Conservation (phyloP, 2,113 vertebrate species). For the Xerus inauris region DNA sequence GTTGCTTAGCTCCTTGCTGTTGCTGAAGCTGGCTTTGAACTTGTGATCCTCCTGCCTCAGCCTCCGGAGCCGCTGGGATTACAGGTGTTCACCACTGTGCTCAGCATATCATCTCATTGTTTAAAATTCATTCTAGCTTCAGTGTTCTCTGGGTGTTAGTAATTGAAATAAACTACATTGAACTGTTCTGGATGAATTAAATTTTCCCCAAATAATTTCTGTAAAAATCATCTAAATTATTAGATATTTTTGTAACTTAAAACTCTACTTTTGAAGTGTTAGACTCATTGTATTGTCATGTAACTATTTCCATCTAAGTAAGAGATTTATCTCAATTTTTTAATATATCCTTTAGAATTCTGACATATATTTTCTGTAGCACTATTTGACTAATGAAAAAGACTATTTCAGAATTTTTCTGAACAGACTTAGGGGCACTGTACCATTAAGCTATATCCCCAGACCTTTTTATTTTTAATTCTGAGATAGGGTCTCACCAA, state of each 20-base stretch:
- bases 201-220: not conserved
- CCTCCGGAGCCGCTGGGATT: no score
- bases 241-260: slow-evolving; percentile 34
- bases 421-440: not conserved
- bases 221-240: not conserved
- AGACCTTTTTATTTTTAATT: not conserved
- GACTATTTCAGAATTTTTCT: not conserved
- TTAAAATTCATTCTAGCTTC: slow-evolving; percentile 2
- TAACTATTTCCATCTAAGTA: not conserved
- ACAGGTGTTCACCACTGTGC: no score
- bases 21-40: no score
- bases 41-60: no score
- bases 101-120: not conserved
- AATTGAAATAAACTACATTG: slow-evolving; percentile 42
- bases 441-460: not conserved
- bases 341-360: not conserved
- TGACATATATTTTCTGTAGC: not conserved
- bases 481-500: not conserved
- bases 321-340: not conserved
- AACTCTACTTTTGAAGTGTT: not conserved
- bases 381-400: not conserved
- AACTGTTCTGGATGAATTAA: not conserved
- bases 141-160: not conserved
- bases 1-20: no score
- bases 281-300: not conserved